These are phyloP conservation scores for Pristionchus fissidentatus DNA, from an alignment of 2,888 invertebrate species.

Conservation along the genomic window DNA sequence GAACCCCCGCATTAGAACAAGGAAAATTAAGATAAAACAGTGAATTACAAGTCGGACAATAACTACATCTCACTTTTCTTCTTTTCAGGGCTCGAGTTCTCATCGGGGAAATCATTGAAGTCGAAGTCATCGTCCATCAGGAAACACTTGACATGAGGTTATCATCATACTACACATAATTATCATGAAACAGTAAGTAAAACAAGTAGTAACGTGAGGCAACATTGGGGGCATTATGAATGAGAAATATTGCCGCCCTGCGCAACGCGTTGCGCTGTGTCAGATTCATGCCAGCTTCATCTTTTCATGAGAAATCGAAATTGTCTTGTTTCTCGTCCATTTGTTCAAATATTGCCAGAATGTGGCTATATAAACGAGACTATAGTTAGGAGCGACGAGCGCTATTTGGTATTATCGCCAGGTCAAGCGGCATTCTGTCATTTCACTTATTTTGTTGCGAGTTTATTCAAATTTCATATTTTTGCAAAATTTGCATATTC, in stretches of 20 bases:
- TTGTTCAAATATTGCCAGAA: not conserved
- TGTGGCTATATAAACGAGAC: not conserved
- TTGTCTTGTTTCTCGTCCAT: not conserved
- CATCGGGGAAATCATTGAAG: constrained; percentile 1
- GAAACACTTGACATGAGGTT: not conserved
- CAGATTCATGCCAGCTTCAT: not conserved
- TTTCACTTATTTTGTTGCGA: not conserved
- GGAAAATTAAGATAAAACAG: too few species aligned
- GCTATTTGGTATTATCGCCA: too few species aligned
- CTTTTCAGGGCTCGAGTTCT: not conserved
- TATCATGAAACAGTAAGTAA: not conserved
- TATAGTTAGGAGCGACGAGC: not conserved
- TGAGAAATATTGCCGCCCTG: not conserved
- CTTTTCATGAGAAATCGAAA: constrained; percentile 6
- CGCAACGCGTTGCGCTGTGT: not conserved
- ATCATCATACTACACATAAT: too few species aligned
- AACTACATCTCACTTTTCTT: not conserved
- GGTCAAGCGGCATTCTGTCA: too few species aligned
- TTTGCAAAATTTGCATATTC: not conserved
- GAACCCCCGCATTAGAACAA: too few species aligned
- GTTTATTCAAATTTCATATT: constrained; percentile 1
- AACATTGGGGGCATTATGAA: not conserved
- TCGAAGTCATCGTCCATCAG: constrained; percentile 8
- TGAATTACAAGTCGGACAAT: not conserved
- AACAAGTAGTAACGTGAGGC: not conserved